Percentiles rank a stretch among this genome's conserved stretches.
Evolutionary conservation across 2,113 vertebrate genomes (phyloP).

Genomic region (Channa maculata): DNA sequence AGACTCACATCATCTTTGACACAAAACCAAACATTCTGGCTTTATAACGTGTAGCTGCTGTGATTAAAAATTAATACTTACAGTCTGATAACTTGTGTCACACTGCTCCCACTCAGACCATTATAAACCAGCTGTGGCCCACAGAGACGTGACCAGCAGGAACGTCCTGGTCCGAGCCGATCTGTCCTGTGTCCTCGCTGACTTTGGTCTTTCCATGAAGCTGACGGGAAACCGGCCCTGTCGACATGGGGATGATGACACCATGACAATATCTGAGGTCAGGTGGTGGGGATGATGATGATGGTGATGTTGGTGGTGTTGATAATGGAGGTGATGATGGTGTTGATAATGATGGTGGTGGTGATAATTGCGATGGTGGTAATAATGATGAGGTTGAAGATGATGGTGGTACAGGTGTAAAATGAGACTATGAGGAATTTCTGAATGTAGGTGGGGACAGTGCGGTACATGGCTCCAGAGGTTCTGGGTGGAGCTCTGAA

Average conservation of each 20-base stretch:
- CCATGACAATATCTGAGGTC: conserved; percentile 87
- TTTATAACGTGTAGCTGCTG: too few relatives aligned
- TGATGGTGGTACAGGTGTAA: not conserved
- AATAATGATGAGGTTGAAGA: too few relatives aligned
- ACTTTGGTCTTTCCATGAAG: conserved; percentile 95
- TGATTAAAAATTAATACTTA: too few relatives aligned
- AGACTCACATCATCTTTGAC: too few relatives aligned
- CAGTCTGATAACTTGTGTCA: too few relatives aligned
- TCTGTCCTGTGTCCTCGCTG: conserved; percentile 92
- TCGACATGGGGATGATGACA: conserved; percentile 92
- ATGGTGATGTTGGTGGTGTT: not conserved
- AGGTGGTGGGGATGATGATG: not conserved
- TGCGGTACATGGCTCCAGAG: conserved; percentile 97
- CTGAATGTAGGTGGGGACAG: conserved; percentile 90
- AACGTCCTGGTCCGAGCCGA: conserved; percentile 93
- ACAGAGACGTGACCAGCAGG: conserved; percentile 95
- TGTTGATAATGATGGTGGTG: too few relatives aligned
- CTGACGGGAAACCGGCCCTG: conserved; percentile 89
- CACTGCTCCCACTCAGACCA: conserved; percentile 80
- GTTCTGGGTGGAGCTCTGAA: conserved; percentile 96
- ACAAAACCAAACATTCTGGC: too few relatives aligned
- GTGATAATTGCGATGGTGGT: not conserved
- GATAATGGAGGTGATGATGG: not conserved
- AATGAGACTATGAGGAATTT: not conserved
- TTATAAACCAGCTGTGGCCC: conserved; percentile 95